Base-by-base conservation (phyloP, 2,888 invertebrate species). In the Drosophila mettleri region DNA sequence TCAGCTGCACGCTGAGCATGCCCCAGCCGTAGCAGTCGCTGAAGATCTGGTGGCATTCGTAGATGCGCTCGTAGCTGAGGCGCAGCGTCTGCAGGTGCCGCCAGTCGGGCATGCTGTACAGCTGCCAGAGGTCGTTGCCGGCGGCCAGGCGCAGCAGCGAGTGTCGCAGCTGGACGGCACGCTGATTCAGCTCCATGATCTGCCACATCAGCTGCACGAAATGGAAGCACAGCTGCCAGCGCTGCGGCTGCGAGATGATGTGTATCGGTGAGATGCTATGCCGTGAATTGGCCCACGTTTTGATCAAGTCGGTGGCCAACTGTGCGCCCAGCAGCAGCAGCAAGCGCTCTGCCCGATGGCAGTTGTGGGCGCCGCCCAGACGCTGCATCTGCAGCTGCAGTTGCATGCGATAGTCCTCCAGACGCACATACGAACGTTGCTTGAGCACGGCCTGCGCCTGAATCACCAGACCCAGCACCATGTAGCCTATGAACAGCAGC, bases 1-100 rank as follows among this genome's bases (percentile, higher is more conserved):
- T 70, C 14, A 90, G 71, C 8, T 85, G 87, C 5, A 91, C 76
- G 1, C 78, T 82, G 29, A 92, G 62, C 45, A 92, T 61, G 1
- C 91, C 90, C 92, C 92, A 92, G 16, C 92, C 92, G 46, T 86
- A 91, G 53, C 87, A 87, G 39, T 88, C 80, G 64, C 91, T 92
- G 14, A 88, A 74, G 2, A 77, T 27, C 54, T 85, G 87, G 48
- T 89, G 84, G 65, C 80, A 71, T 46, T 75, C 76, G 66, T 88
- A 91, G 18, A 92, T 68, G n/a, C 89, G 83, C 9, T 85, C 89
- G 53, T 91, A 92, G 48, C 80, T 69, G 2, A 70, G 38, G 18
- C 91, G 91, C n/a, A 92, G 63, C 0, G 66, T 55, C 18, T 82
- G 70, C 16, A 92, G 38, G n/a, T 79, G 73, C 4, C 74, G 59